Evolutionary conservation across 2,888 invertebrate species (phyloP).

Genomic region (Nymphalis polychloros): DNA sequence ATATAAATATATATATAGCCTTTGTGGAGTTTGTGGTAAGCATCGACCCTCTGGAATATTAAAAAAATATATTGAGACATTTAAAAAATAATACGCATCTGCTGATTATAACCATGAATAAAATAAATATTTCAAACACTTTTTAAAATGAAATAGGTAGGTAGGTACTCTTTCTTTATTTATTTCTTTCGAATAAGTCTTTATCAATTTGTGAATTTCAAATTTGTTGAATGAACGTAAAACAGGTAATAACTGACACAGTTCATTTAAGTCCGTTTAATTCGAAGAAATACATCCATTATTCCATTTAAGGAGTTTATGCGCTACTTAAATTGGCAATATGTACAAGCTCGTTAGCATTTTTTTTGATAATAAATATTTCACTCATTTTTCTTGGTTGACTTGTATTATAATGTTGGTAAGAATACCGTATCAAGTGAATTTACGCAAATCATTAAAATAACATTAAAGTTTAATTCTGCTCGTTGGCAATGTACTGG

Average conservation of each 20-base stretch:
- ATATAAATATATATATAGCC: conserved; percentile 47
- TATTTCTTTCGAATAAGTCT: not conserved
- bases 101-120: conserved; percentile 21
- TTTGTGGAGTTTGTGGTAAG: conserved; percentile 54
- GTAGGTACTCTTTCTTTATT: not conserved
- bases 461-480: not conserved
- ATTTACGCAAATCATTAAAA: not conserved
- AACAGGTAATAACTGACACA: conserved; percentile 28
- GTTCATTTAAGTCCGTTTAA: conserved; percentile 18
- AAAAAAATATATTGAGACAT: conserved; percentile 44
- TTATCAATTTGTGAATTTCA: conserved; percentile 5
- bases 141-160: not conserved
- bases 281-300: conserved; percentile 25
- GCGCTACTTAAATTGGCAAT: conserved; percentile 22
- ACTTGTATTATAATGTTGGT: not conserved
- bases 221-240: conserved; percentile 16
- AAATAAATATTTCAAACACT: conserved; percentile 6
- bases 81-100: conserved; percentile 46
- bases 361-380: conserved; percentile 36
- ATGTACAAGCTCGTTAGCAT: conserved; percentile 20
- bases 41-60: conserved; percentile 46
- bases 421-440: not conserved
- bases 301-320: conserved; percentile 29
- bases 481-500: no score
- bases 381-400: conserved; percentile 9